These are phyloP conservation scores for Scaeva pyrastri DNA, from an alignment of 2,888 invertebrate genomes.

Conservation along the genomic window DNA sequence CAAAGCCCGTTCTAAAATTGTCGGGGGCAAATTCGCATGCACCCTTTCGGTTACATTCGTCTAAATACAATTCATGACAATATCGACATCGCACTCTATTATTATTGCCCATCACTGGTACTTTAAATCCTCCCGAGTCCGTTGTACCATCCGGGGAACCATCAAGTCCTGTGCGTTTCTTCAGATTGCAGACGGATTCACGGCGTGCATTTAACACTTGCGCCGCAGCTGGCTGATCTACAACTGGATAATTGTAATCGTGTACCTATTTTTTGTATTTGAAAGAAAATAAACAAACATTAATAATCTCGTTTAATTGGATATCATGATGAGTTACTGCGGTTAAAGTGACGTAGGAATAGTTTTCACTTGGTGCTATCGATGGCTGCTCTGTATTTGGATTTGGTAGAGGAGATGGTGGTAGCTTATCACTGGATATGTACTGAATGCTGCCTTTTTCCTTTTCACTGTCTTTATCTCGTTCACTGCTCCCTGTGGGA, in stretches of 20 bases:
- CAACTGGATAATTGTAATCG: constrained; percentile 93
- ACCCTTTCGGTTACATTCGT: constrained; percentile 94
- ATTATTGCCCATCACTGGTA: constrained; percentile 79
- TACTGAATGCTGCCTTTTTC: constrained; percentile 86
- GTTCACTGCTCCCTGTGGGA: constrained; percentile 82
- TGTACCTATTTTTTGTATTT: constrained; percentile 85
- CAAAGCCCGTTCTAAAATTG: constrained; percentile 90
- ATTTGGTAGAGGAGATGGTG: constrained; percentile 76
- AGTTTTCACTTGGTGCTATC: constrained; percentile 87
- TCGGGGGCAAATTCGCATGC: constrained; percentile 95
- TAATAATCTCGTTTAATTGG: constrained; percentile 32
- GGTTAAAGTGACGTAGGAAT: constrained; percentile 93
- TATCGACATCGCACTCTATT: constrained; percentile 86
- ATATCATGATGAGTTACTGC: constrained; percentile 84
- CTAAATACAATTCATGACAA: constrained; percentile 92
- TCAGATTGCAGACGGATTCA: constrained; percentile 87
- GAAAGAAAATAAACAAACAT: constrained; percentile 29
- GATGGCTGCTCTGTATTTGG: constrained; percentile 78
- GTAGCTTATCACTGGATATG: constrained; percentile 84
- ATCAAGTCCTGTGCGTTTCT: constrained; percentile 87
- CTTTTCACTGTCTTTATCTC: constrained; percentile 81
- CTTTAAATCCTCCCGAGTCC: constrained; percentile 59
- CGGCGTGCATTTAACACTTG: constrained; percentile 83
- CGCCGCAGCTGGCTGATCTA: constrained; percentile 83
- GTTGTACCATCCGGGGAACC: constrained; percentile 82